Base-by-base conservation (phyloP, 2,113 vertebrate species). In the Thunnus maccoyii region DNA sequence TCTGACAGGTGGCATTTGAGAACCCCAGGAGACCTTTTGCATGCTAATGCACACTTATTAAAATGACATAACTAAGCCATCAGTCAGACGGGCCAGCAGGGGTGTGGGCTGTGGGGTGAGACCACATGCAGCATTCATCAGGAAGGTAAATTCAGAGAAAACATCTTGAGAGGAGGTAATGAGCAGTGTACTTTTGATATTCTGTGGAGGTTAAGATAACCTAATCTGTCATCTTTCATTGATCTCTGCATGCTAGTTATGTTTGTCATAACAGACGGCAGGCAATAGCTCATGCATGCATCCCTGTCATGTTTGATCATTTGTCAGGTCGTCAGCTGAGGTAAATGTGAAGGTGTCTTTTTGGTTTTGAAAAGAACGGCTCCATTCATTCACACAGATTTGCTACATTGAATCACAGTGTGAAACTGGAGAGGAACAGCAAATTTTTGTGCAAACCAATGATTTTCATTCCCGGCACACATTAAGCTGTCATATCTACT, bases 141-240 rank as follows among this genome's bases (percentile, higher is more conserved):
- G 69, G 48, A 77, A 30, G 72, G 69, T 78, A 61, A 73, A 86
- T 88, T 85, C 69, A 82, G 70, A 78, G 78, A 81, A 82, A 86
- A 88, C 73, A 82, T 86, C 80, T 83, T 60, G 60, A 77, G 55
- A 77, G 58, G 73, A 80, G 75, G 75, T 89, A 90, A 91, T 88
- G 77, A 90, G 56, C 48, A 46, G 80, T 67, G 78, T 65, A 77
- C 61, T 70, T 90, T 65, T 86, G 73, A 84, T 82, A 73, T 72
- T 65, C 86, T 58, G 82, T 7, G 16, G 80, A 88, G 88, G 86
- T 88, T 78, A 88, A 80, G 58, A 88, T 85, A 86, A 92, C 74
- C 89, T 87, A 86, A 92, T 92, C 77, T 91, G 91, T 91, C 88
- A 79, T 76, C 73, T 85, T 61, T 85, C 84, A 91, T 92, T 82